Percentiles rank a stretch among this genome's conserved stretches.
Conservation (phyloP, 2,113 vertebrate genomes). For the Peromyscus leucopus region DNA sequence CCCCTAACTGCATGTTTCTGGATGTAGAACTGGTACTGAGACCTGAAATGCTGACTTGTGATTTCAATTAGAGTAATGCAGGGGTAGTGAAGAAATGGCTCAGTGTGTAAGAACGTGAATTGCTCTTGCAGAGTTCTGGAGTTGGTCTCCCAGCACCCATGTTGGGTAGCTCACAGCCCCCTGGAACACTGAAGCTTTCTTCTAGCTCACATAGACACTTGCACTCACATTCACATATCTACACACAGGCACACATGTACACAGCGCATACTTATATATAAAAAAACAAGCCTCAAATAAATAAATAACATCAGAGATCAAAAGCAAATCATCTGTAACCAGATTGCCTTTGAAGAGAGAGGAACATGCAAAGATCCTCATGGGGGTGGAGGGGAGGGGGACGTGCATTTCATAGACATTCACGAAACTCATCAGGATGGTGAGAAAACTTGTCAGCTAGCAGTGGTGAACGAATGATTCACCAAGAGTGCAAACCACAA, state of each 20-base stretch:
- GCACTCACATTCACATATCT: neutral
- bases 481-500: neutral
- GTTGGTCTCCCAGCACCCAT: neutral
- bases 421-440: neutral
- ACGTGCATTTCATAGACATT: neutral
- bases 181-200: too few relatives aligned
- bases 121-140: neutral
- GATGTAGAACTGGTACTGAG: neutral
- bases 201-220: neutral
- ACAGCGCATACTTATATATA: neutral
- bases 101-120: neutral
- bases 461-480: neutral
- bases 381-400: too few relatives aligned
- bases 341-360: neutral
- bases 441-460: neutral
- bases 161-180: neutral
- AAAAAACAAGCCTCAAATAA: neutral
- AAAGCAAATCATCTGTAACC: neutral
- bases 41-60: neutral
- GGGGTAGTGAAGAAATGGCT: neutral
- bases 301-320: neutral
- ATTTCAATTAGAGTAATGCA: neutral
- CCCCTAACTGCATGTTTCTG: neutral
- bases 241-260: neutral
- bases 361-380: neutral